These are phyloP conservation scores for Tiaroga cobitis DNA, from an alignment of 2,797 vertebrate species.

Conservation along the genomic window DNA sequence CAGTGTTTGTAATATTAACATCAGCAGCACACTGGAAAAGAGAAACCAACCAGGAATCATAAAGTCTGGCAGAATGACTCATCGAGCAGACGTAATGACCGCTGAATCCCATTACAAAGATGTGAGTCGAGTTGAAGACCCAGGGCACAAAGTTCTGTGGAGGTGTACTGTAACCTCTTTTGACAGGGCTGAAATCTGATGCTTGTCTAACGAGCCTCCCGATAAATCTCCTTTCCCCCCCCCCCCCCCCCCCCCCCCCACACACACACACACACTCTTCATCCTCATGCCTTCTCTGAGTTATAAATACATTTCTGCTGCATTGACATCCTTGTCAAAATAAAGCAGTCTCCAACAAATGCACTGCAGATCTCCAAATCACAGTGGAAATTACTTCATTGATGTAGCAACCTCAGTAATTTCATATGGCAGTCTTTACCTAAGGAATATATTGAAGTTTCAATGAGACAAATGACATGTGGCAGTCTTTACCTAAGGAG, in stretches of 20 bases:
- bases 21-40: not conserved
- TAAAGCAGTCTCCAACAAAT: constrained; percentile 44
- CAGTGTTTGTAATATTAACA: not conserved
- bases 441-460: constrained; percentile 20
- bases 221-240: constrained; percentile 66
- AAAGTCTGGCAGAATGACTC: constrained; percentile 69
- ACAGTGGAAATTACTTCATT: constrained; percentile 20
- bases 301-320: constrained; percentile 57
- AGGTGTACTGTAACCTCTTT: constrained; percentile 66
- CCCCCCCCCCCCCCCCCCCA: not conserved
- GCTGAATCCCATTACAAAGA: constrained; percentile 74
- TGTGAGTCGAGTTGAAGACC: constrained; percentile 67
- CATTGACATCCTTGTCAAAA: constrained; percentile 53
- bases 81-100: constrained; percentile 73
- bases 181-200: constrained; percentile 73
- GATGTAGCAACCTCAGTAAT: constrained; percentile 23
- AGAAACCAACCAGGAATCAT: constrained; percentile 60
- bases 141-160: constrained; percentile 60
- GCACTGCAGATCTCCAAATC: constrained; percentile 9
- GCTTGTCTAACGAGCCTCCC: constrained; percentile 72
- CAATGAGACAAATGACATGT: constrained; percentile 31
- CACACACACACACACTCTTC: not conserved
- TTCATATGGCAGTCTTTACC: constrained; percentile 38
- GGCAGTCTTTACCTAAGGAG: constrained; percentile 25
- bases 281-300: constrained; percentile 57